Evolutionary conservation across 2,888 invertebrate species (phyloP), one percentile per base, ranked within the genome.

Genomic region (Sminthurinus aureus): DNA sequence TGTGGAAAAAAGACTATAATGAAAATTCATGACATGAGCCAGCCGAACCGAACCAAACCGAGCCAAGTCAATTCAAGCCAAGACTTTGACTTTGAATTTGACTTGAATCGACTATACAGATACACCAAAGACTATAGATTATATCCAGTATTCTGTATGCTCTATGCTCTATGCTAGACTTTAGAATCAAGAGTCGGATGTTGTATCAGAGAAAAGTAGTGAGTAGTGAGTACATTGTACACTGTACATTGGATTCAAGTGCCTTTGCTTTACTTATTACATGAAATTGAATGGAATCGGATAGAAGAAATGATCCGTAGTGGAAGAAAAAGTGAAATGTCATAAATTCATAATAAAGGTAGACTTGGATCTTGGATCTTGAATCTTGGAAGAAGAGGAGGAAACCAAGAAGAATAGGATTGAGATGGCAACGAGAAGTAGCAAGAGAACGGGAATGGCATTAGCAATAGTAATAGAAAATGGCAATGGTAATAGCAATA

Each of bases 291-390:
- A 85, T 85, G 83, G 85, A 84, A 84, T 83, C 84, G 84, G 85
- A 84, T 79, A 79, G 85, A 85, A 85, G 84, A 85, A 85, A 85
- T 85, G 83, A 85, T 85, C 84, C 85, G 85, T 85, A 81, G 85
- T 77, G 81, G 85, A 84, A 82, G 82, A 76, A 85, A 85, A 85
- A 84, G 84, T 84, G 84, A 85, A 84, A 85, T 85, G 83, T 84
- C 85, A 85, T 85, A 85, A 85, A 85, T 84, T 85, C 81, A 83
- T 85, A 85, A 85, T 84, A 83, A 82, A 85, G 84, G 84, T 85
- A 83, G 80, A n/a, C 20, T 80, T 71, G 79, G 38, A 38, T 38
- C 38, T 38, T 38, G 38, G 38, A 38, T 38, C 38, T 38, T 1
- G 38, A 6, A 38, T 38, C 38, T 79, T 26, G 50, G 69, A 20